A percentile compares a stretch with the other conserved stretches of the same genome.
Conservation (phyloP, 2,113 vertebrate species). For the Sapayoa aenigma region DNA sequence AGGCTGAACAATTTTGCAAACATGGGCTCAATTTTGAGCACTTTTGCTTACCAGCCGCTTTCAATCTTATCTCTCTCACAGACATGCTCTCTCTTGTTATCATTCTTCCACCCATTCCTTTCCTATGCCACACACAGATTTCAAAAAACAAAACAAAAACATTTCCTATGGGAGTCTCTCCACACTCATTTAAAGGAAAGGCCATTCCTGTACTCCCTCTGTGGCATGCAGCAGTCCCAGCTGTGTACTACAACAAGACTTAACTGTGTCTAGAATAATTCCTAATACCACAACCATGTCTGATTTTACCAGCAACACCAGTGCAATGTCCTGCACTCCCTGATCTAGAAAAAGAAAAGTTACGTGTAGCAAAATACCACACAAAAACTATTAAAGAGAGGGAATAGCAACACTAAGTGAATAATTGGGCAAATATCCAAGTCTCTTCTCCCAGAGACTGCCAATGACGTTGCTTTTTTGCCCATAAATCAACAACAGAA, state of each 20-base stretch:
- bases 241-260: conserved; percentile 34
- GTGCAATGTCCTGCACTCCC: background rate
- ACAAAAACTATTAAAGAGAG: background rate
- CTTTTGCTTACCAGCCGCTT: conserved; percentile 47
- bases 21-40: background rate
- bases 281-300: conserved; percentile 49
- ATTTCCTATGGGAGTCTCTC: conserved; percentile 38
- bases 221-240: conserved; percentile 34
- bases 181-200: conserved; percentile 30
- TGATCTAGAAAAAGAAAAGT: background rate
- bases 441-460: background rate
- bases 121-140: conserved; percentile 34
- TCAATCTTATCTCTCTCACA: conserved; percentile 38
- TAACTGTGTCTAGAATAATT: conserved; percentile 13
- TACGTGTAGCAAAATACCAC: background rate
- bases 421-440: background rate
- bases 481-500: background rate
- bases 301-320: conserved; percentile 28
- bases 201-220: conserved; percentile 3
- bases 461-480: background rate
- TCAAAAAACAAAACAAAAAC: conserved; percentile 20
- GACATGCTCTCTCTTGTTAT: conserved; percentile 46
- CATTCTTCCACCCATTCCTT: conserved; percentile 37
- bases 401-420: background rate
- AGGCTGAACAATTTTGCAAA: background rate